Evolutionary conservation across 2,113 vertebrate species (phyloP), one percentile per base, ranked within the genome.

Genomic region (Pteruthius melanotis): DNA sequence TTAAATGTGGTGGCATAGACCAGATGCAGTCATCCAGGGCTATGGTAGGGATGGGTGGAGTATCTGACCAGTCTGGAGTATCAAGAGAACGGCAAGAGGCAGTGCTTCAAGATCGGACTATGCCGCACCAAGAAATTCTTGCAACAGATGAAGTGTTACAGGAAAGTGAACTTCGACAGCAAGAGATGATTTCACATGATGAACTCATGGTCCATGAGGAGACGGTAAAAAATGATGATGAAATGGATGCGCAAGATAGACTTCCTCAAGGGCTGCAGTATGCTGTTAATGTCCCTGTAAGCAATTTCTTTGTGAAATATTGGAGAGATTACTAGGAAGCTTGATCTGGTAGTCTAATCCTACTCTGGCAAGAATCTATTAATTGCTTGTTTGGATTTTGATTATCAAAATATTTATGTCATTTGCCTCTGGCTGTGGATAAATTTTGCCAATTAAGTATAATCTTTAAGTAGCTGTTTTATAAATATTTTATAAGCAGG

Each of bases 191-290:
- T 89, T 98, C 99, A 82, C 99, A 99, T 16, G 99, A 99, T 97
- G 99, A 99, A 97, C 98, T 99, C 94, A 99, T 99, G 99, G 99
- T 99, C 97, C 99, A 99, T 84, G 99, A 99, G 98, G 99, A 99
- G 95, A 98, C 98, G n/a, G 98, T 98, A 86, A 99, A 99, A 97
- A 99, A 99, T 89, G 98, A 98, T 77, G 98, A 98, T 74, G 99
- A 98, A 87, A 98, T 98, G 94, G 98, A 98, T 68, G 97, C 98
- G 31, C 98, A 98, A 86, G 98, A 99, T 83, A 98, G 98, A 96
- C 98, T 99, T 97, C 98, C 99, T 94, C 98, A 99, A 98, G 99
- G 99, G 97, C 98, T 99, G 83, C 98, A 98, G 78, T 99, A 98
- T 97, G 98, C 98, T 96, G 98, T 99, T 95, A 99, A 98, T 97